Evolutionary conservation across 1,140 invertebrate genomes (phyloP), one percentile per base, ranked within the genome.

Genomic region (Dufourea novaeangliae): DNA sequence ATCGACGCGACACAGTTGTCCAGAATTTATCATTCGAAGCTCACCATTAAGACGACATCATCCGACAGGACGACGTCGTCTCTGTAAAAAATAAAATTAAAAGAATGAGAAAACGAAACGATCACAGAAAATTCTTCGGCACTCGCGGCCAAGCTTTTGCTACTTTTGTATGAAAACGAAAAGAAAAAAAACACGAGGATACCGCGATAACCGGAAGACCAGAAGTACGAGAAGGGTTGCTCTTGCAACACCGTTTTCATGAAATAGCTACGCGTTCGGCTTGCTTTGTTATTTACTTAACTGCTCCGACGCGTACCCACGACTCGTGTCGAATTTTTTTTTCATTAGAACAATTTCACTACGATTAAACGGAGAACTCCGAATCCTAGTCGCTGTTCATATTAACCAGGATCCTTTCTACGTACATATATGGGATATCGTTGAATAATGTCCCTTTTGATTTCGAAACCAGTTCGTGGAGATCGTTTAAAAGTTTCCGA

Each of bases 91-190:
- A 39, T 1, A 61, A n/a, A 56, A n/a, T n/a, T n/a, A 50, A 50
- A 50, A 0, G n/a, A 20, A 17, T 4, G 20, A 68, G 34, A 22
- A 67, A 73, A 56, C 50, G 66, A 41, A 66, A 78, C 39, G 75
- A 74, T 75, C 34, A 39, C 41, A 41, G 46, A n/a, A 17, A n/a
- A 50, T 29, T 66, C 39, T 63, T 46, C 61, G 73, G 46, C 56
- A 12, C 32, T 77, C 67, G 41, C 37, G 67, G 54, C 74, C 56
- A 77, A 62, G 75, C 75, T 77, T 77, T 77, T 77, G 68, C 67
- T 77, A 77, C 75, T 77, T 77, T 77, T 77, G 67, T 77, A 77
- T 25, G 64, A 61, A 76, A 76, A 76, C 62, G 61, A 69, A 25
- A 32, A 68, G 34, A 44, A 27, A 59, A n/a, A 69, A 68, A 44